A percentile compares a stretch with the other conserved stretches of the same genome.
Evolutionary conservation across 2,113 vertebrate species (phyloP).

Genomic region (Glaucidium brasilianum): DNA sequence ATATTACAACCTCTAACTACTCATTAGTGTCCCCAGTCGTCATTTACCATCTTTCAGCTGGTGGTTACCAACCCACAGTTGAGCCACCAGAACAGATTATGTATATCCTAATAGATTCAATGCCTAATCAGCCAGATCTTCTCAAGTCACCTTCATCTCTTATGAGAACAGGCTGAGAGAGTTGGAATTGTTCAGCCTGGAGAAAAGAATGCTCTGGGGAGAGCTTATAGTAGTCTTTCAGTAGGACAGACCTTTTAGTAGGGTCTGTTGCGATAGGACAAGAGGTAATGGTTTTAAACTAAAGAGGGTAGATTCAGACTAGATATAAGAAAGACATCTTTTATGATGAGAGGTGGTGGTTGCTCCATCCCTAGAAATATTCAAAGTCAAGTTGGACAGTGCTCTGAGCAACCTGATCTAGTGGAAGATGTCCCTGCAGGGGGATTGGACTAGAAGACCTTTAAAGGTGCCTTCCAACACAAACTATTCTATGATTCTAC

Average conservation of each 20-base stretch:
- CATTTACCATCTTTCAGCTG: conserved; percentile 37
- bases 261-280: neutral
- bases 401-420: neutral
- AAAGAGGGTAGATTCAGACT: neutral
- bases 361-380: neutral
- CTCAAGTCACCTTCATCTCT: neutral
- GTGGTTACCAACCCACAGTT: conserved; percentile 11
- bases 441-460: neutral
- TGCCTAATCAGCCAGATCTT: conserved; percentile 1
- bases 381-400: neutral
- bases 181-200: neutral
- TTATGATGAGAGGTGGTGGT: neutral
- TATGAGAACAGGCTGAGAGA: neutral
- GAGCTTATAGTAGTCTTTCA: neutral
- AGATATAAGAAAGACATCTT: neutral
- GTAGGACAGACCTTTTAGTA: neutral
- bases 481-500: neutral
- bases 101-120: conserved; percentile 25
- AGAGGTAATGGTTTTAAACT: neutral
- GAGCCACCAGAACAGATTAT: conserved; percentile 31
- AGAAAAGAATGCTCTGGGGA: neutral
- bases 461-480: neutral
- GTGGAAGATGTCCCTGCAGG: neutral
- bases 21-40: conserved; percentile 40
- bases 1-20: conserved; percentile 18